Evolutionary conservation across 2,888 invertebrate species (phyloP), one percentile per base, ranked within the genome.

Genomic region (Hirtodrosophila trivittata): DNA sequence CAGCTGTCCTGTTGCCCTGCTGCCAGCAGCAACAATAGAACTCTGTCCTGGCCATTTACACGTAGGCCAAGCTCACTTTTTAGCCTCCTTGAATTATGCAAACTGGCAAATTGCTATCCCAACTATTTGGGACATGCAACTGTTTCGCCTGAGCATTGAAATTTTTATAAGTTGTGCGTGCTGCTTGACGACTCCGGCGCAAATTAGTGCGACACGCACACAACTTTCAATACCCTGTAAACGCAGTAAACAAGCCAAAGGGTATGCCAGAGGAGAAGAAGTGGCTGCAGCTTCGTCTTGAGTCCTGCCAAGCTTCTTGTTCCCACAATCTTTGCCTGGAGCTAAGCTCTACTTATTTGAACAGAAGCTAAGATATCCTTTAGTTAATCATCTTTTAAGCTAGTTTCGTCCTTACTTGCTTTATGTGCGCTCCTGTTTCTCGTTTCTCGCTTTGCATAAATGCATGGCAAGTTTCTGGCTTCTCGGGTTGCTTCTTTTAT

Each of bases 131-230:
- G 72, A 63, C 85, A 72, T 85, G 85, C 78, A 75, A 82, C 66
- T 66, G 71, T 60, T 75, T 66, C 51, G 37, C 28, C 60, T 45
- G 28, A 43, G 46, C 58, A 42, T 51, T 66, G 66, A 69, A 76
- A 80, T 66, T 83, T 80, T 80, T 80, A 83, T 80, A 75, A 65
- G 83, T 52, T 77, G 75, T 80, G 75, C 80, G 80, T 83, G 83
- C 63, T 51, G 65, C 18, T 57, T 43, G 65, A 45, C 58, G 41
- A 66, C 66, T 60, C 54, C 47, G 50, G 49, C 62, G 55, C 68
- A 77, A 80, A 80, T 80, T 83, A 80, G 83, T 75, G 77, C 63
- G 68, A 75, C 83, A 80, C 80, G 83, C 83, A 83, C 42, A 66
- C 30, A 64, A 55, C 57, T 58, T 49, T 41, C 6, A 25, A 55